A percentile compares a stretch with the other conserved stretches of the same genome.
phyloP scores from a whole-genome alignment of 2,888 invertebrate species.

The Anoplius nigerrimus region DNA sequence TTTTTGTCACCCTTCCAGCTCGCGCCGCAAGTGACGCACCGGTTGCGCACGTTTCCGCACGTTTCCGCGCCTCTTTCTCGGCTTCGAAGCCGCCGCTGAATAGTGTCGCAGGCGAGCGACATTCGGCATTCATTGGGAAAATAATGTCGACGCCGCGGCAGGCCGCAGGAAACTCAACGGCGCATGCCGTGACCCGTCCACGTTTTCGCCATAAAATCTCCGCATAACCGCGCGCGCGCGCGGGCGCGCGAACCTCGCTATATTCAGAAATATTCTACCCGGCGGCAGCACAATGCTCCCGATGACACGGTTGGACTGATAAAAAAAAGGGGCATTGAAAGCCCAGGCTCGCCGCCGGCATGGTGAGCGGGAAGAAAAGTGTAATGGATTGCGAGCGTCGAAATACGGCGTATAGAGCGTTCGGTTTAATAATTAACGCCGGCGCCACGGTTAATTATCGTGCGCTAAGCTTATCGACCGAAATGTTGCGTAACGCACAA shows the following conservation, averaged over 20 bases:
- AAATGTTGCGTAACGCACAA: too few relatives aligned
- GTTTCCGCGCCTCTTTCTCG: slow-evolving; percentile 1
- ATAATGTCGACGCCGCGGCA: slow-evolving; percentile 8
- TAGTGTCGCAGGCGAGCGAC: slow-evolving; percentile 11
- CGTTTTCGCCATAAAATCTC: background rate
- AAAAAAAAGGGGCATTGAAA: too few relatives aligned
- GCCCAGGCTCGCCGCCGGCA: too few relatives aligned
- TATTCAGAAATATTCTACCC: too few relatives aligned
- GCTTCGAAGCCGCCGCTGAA: slow-evolving; percentile 16
- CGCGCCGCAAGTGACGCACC: slow-evolving; percentile 23
- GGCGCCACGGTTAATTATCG: too few relatives aligned
- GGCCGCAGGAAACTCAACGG: background rate
- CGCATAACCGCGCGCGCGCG: slow-evolving; percentile 2
- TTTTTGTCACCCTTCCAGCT: background rate
- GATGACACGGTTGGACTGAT: too few relatives aligned
- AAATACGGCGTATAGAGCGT: too few relatives aligned
- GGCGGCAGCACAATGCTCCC: too few relatives aligned
- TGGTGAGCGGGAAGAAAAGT: too few relatives aligned
- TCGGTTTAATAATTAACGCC: too few relatives aligned
- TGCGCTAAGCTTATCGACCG: too few relatives aligned
- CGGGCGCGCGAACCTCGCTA: background rate
- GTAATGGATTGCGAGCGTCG: too few relatives aligned
- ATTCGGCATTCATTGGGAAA: slow-evolving; percentile 29
- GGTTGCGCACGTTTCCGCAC: slow-evolving; percentile 4
- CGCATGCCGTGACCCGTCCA: background rate